Conservation (phyloP, 2,113 vertebrate genomes). For the human (Homo sapiens) region DNA sequence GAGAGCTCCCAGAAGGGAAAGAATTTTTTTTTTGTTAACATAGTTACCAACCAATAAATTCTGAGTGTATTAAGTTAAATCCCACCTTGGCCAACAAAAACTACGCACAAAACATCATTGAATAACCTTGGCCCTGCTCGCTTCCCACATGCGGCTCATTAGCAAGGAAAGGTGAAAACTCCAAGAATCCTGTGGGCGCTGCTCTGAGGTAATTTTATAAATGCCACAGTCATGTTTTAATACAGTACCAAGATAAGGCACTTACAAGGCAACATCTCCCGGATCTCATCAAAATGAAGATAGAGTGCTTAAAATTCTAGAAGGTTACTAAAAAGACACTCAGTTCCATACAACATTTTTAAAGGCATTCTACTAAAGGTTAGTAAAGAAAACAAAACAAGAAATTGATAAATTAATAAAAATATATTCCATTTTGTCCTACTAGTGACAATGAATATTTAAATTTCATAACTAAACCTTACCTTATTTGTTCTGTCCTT, state of each 20-base stretch:
- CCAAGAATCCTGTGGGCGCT: neutral
- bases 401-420: slow-evolving; percentile 42
- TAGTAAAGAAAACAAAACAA: neutral
- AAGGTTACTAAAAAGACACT: slow-evolving; percentile 32
- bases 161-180: neutral
- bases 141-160: slow-evolving; percentile 42
- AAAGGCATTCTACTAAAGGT: slow-evolving; percentile 9
- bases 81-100: slow-evolving; percentile 42
- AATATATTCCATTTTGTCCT: neutral
- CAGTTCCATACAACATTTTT: neutral
- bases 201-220: slow-evolving; percentile 55
- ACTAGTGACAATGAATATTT: slow-evolving; percentile 22
- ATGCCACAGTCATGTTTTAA: slow-evolving; percentile 57
- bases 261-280: slow-evolving; percentile 55
- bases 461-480: neutral
- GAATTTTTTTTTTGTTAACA: slow-evolving; percentile 52
- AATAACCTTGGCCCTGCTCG: slow-evolving; percentile 21
- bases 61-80: slow-evolving; percentile 48
- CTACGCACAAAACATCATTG: slow-evolving; percentile 35
- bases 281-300: slow-evolving; percentile 55
- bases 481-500: neutral
- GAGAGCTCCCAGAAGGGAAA: neutral
- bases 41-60: slow-evolving; percentile 51
- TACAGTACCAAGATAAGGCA: slow-evolving; percentile 11
- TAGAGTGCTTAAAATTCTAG: slow-evolving; percentile 47